Conservation (phyloP, 2,888 invertebrate species). For the Phanerotoma sp. region DNA sequence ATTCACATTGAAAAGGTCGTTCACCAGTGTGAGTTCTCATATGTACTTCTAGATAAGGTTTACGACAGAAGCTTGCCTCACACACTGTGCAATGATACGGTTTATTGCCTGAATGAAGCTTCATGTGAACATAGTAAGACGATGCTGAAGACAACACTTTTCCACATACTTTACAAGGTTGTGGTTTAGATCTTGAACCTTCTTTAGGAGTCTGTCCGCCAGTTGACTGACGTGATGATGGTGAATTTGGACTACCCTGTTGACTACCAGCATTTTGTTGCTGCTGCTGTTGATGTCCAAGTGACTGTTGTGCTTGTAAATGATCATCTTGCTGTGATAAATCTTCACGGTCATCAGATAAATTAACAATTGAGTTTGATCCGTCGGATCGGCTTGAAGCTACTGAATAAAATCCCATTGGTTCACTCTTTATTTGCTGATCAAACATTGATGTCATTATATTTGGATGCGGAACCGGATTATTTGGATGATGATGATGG, state of each 20-base stretch:
- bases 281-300: slow-evolving; percentile 44
- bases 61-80: slow-evolving; percentile 77
- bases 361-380: slow-evolving; percentile 55
- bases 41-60: slow-evolving; percentile 79
- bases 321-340: slow-evolving; percentile 55
- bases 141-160: slow-evolving; percentile 76
- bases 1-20: slow-evolving; percentile 72
- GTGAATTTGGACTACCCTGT: slow-evolving; percentile 32
- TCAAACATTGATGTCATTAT: slow-evolving; percentile 65
- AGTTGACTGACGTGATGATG: slow-evolving; percentile 50
- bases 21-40: slow-evolving; percentile 81
- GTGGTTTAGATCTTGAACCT: slow-evolving; percentile 67
- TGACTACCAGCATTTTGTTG: slow-evolving; percentile 59
- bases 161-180: slow-evolving; percentile 77
- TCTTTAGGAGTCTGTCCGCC: slow-evolving; percentile 54
- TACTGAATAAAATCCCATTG: slow-evolving; percentile 65
- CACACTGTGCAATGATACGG: slow-evolving; percentile 78
- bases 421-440: slow-evolving; percentile 71
- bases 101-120: slow-evolving; percentile 77
- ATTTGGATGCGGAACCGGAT: slow-evolving; percentile 43
- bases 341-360: slow-evolving; percentile 55
- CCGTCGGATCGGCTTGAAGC: slow-evolving; percentile 56
- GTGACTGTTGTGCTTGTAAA: slow-evolving; percentile 53
- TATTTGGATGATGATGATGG: slow-evolving; percentile 39
- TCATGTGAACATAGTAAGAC: slow-evolving; percentile 82